These are phyloP conservation scores for Corapipo altera DNA, from an alignment of 2,113 vertebrate species.

Conservation along the genomic window DNA sequence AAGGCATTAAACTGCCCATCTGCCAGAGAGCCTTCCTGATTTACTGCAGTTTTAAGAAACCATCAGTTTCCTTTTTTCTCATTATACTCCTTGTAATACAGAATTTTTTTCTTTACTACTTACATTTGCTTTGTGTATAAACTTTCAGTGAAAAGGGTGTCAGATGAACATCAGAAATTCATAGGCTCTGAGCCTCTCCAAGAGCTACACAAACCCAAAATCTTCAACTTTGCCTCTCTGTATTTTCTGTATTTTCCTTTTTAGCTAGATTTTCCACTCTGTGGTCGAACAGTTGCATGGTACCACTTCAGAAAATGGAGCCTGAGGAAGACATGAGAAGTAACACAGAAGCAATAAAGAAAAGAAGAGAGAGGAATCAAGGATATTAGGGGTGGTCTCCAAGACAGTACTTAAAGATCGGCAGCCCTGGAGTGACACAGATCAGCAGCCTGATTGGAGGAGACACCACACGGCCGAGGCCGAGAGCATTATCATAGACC, in stretches of 20 bases:
- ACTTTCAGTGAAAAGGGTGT: not conserved
- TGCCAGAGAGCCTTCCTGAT: not conserved
- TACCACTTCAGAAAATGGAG: not conserved
- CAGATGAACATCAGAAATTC: not conserved
- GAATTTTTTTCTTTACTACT: not conserved
- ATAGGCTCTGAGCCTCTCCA: not conserved
- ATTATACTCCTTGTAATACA: not conserved
- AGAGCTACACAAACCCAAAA: not conserved
- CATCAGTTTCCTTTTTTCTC: not conserved
- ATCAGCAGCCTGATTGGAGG: not conserved
- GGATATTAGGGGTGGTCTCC: not conserved
- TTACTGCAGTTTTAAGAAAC: not conserved
- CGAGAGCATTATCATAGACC: not conserved
- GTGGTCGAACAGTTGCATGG: not conserved
- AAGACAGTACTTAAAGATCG: not conserved
- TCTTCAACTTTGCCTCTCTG: not conserved
- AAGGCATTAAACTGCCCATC: not conserved
- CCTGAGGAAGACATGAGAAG: not conserved
- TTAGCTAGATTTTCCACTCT: not conserved
- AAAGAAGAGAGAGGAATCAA: not conserved
- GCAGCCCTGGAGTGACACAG: not conserved
- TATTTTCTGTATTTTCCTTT: not conserved
- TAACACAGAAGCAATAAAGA: not conserved
- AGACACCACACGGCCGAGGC: not conserved
- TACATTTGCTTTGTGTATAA: not conserved